Conservation (phyloP, 2,797 vertebrate genomes). For the Aphelocoma californica region DNA sequence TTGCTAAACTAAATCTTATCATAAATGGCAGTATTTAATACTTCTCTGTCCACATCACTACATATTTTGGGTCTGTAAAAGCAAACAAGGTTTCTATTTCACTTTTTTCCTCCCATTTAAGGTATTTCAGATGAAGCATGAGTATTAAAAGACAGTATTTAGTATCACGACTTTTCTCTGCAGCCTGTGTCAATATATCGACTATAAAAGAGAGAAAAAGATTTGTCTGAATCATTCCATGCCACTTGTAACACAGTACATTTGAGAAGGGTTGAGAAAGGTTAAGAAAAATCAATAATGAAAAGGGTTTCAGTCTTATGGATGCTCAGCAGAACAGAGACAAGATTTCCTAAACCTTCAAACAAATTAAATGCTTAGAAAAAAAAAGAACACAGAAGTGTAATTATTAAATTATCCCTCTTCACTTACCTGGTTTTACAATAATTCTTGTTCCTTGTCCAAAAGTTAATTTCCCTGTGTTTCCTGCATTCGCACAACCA, state of each 20-base stretch:
- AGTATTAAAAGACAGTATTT: not conserved
- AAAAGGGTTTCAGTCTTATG: not conserved
- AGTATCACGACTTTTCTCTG: not conserved
- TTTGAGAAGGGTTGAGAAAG: not conserved
- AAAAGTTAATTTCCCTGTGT: not conserved
- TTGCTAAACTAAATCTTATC: not conserved
- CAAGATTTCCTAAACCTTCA: not conserved
- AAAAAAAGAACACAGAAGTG: not conserved
- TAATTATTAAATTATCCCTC: not conserved
- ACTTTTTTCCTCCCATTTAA: not conserved
- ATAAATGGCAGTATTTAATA: not conserved
- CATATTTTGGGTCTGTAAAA: not conserved
- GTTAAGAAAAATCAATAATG: not conserved
- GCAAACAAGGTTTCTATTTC: not conserved
- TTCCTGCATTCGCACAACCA: not conserved
- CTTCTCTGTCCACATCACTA: not conserved
- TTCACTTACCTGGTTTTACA: slow-evolving; percentile 32
- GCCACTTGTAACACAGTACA: not conserved
- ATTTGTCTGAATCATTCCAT: not conserved
- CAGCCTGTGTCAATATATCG: not conserved
- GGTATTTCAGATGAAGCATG: not conserved
- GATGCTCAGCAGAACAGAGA: not conserved
- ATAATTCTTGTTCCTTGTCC: not conserved
- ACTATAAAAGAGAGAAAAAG: not conserved
- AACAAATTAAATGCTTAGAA: not conserved